A percentile compares a stretch with the other conserved stretches of the same genome.
These are phyloP conservation scores for Brachypteracias leptosomus DNA, from an alignment of 2,113 vertebrate genomes.

Conservation along the genomic window DNA sequence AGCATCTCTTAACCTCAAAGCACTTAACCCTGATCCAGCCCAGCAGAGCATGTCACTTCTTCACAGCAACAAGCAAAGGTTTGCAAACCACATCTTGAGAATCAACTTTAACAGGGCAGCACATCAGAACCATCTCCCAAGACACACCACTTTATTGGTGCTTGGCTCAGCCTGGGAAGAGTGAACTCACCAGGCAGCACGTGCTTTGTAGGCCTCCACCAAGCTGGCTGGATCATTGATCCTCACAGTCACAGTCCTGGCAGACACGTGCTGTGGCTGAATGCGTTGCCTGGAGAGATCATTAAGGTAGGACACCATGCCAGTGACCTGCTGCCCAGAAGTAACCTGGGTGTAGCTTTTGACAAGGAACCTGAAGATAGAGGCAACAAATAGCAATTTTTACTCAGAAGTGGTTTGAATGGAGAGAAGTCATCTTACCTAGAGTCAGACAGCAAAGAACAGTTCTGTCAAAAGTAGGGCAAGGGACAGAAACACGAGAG, in stretches of 20 bases:
- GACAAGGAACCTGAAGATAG: slow-evolving; percentile 83
- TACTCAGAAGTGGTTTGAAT: background rate
- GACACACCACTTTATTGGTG: background rate
- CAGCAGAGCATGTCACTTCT: background rate
- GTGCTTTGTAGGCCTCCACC: slow-evolving; percentile 87
- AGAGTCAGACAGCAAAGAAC: background rate
- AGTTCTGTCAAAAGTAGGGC: background rate
- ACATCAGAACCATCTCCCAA: background rate
- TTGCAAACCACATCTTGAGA: background rate
- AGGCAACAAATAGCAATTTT: background rate
- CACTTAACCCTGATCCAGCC: background rate
- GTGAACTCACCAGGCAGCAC: slow-evolving; percentile 84
- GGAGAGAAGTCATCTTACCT: background rate
- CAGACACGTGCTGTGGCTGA: slow-evolving; percentile 86
- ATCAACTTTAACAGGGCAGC: background rate
- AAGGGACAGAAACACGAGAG: background rate
- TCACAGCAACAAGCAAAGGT: background rate
- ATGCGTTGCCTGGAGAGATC: slow-evolving; percentile 78
- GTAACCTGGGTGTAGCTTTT: slow-evolving; percentile 89
- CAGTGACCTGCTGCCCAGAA: slow-evolving; percentile 83
- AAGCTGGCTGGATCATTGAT: slow-evolving; percentile 81
- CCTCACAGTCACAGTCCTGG: slow-evolving; percentile 71
- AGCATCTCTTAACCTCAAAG: background rate
- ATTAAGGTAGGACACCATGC: slow-evolving; percentile 92
- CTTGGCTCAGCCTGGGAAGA: background rate